Percentiles rank a stretch among this genome's conserved stretches.
Conservation (phyloP, 2,113 vertebrate genomes). For the Cyanoramphus novaezelandiae region DNA sequence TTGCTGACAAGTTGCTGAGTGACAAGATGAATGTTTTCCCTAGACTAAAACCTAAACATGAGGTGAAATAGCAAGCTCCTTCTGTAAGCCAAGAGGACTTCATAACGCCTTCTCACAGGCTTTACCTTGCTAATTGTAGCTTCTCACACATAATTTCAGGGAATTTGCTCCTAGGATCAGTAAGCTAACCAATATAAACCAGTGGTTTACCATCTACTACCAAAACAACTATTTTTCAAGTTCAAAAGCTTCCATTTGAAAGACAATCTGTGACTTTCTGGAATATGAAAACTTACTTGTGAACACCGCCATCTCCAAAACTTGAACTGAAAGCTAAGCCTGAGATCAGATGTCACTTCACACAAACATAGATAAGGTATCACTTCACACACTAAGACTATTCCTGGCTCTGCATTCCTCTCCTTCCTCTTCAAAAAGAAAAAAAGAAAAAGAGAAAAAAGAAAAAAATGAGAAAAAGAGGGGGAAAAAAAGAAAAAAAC, state of each 20-base stretch:
- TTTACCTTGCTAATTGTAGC: not conserved
- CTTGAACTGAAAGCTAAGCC: not conserved
- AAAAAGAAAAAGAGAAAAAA: fast-evolving
- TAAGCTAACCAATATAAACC: not conserved
- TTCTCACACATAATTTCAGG: not conserved
- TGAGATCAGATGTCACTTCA: not conserved
- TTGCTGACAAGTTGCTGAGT: not conserved
- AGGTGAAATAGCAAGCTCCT: not conserved
- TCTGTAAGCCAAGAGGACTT: not conserved
- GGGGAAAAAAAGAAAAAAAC: too few species aligned
- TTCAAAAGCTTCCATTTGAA: not conserved
- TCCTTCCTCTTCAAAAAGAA: not conserved
- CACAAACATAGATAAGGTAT: not conserved
- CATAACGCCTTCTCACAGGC: not conserved
- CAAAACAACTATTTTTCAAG: not conserved
- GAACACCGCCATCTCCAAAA: not conserved
- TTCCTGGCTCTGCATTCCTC: not conserved
- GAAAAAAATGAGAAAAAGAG: not conserved
- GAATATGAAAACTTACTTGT: not conserved
- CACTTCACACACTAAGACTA: not conserved
- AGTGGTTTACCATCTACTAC: not conserved
- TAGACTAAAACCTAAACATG: not conserved
- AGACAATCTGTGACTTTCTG: not conserved
- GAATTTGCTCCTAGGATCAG: not conserved
- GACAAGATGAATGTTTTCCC: not conserved